A percentile compares a stretch with the other conserved stretches of the same genome.
phyloP scores from a whole-genome alignment of 1,140 invertebrate species.

The Pseudomyrmex cubaensis region DNA sequence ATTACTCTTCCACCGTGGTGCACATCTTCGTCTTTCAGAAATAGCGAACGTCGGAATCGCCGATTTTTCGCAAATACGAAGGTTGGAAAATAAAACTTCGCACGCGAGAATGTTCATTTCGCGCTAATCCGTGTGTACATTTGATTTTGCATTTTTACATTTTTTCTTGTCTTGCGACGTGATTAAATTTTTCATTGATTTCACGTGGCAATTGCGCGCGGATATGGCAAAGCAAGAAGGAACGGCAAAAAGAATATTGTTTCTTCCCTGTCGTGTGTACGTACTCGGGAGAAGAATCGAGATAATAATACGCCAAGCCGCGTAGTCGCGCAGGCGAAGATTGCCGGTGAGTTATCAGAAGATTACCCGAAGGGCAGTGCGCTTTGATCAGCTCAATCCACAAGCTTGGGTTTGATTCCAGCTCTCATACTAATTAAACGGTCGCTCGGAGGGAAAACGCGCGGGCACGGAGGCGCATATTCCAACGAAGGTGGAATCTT shows the following conservation, averaged over 20 bases:
- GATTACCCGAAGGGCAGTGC: conserved; percentile 23
- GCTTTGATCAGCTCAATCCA: conserved; percentile 45
- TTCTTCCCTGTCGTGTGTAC: background rate
- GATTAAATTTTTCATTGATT: background rate
- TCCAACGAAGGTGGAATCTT: background rate
- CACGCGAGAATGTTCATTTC: too few relatives aligned
- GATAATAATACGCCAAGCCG: conserved; percentile 31
- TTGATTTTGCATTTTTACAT: too few relatives aligned
- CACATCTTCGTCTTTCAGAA: background rate
- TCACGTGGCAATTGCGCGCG: background rate
- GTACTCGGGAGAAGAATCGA: background rate
- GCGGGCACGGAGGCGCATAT: background rate
- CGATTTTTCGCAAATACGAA: background rate
- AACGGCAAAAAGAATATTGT: conserved; percentile 6
- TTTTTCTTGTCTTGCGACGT: too few relatives aligned
- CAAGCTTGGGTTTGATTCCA: conserved; percentile 45
- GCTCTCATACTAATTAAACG: conserved; percentile 50
- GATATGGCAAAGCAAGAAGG: background rate
- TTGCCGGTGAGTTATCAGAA: conserved; percentile 21
- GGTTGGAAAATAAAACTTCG: too few relatives aligned
- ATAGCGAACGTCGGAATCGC: background rate
- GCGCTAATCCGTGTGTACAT: too few relatives aligned
- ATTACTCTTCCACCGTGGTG: background rate
- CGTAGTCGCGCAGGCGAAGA: conserved; percentile 48
- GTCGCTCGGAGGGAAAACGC: conserved; percentile 8